Conservation (phyloP, 2,113 vertebrate genomes). For the Nerophis ophidion region DNA sequence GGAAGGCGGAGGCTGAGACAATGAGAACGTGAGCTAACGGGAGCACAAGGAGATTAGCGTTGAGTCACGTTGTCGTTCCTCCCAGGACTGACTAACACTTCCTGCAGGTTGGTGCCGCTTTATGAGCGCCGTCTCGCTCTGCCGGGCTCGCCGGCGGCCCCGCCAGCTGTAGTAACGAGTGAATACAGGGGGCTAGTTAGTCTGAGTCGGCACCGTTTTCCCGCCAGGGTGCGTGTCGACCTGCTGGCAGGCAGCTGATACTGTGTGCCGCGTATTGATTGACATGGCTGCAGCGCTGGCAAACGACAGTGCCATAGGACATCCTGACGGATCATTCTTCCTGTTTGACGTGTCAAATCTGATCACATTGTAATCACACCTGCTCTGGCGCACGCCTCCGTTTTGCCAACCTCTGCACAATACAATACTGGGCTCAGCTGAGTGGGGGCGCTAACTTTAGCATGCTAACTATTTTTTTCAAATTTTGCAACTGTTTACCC, state of each 20-base stretch:
- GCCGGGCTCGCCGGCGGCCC: slow-evolving; percentile 1
- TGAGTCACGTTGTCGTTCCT: not conserved
- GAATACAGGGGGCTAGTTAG: slow-evolving; percentile 5
- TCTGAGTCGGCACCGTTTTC: slow-evolving; percentile 9
- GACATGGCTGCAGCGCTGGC: slow-evolving; percentile 40
- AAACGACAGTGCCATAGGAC: not conserved
- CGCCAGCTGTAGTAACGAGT: slow-evolving; percentile 1
- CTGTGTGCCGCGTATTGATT: slow-evolving; percentile 50
- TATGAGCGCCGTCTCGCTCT: not conserved
- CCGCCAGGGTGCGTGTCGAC: slow-evolving; percentile 38
- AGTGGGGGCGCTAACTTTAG: too few relatives aligned
- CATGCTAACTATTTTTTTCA: too few relatives aligned
- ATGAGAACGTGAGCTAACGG: not conserved
- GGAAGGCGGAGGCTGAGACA: not conserved
- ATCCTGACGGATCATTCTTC: too few relatives aligned
- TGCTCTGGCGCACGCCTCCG: too few relatives aligned
- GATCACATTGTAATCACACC: too few relatives aligned
- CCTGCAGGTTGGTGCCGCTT: not conserved
- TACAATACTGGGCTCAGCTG: too few relatives aligned
- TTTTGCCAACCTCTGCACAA: too few relatives aligned
- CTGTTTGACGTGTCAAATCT: too few relatives aligned
- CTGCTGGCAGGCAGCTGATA: slow-evolving; percentile 35
- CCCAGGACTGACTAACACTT: not conserved
- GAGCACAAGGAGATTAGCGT: not conserved
- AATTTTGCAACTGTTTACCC: too few relatives aligned